Conservation (phyloP, 2,113 vertebrate genomes). For the Sialia sialis region DNA sequence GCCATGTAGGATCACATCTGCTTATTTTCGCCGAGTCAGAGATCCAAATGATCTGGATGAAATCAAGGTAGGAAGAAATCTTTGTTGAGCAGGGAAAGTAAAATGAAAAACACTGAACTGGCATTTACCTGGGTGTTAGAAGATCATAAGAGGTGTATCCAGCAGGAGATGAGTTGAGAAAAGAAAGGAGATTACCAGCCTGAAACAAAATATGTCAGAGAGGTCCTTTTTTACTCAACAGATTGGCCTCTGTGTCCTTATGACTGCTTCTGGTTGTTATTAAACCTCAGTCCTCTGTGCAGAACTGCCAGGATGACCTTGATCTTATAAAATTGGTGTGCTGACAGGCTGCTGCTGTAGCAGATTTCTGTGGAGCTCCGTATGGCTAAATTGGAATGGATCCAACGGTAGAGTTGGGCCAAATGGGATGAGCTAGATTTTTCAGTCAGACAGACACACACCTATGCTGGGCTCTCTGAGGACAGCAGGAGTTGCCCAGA, state of each 20-base stretch:
- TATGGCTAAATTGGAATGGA: not conserved
- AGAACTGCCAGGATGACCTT: not conserved
- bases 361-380: not conserved
- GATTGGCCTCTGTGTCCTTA: not conserved
- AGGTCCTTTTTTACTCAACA: not conserved
- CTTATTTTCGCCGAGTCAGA: constrained; percentile 83
- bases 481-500: not conserved
- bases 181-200: not conserved
- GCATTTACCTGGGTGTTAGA: not conserved
- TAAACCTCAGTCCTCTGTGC: not conserved
- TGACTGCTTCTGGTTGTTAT: not conserved
- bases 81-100: not conserved
- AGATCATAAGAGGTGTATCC: not conserved
- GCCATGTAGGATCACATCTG: constrained; percentile 76
- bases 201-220: not conserved
- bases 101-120: not conserved
- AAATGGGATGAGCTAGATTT: constrained; percentile 11
- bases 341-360: constrained; percentile 13
- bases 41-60: constrained; percentile 79
- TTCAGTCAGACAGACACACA: not conserved
- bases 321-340: not conserved
- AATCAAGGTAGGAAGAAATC: constrained; percentile 81
- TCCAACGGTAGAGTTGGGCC: not conserved
- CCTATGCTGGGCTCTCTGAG: not conserved
- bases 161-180: not conserved